Percentiles rank a stretch among this genome's conserved stretches.
Evolutionary conservation across 2,888 invertebrate species (phyloP).

Genomic region (Ptychoptera albimana): DNA sequence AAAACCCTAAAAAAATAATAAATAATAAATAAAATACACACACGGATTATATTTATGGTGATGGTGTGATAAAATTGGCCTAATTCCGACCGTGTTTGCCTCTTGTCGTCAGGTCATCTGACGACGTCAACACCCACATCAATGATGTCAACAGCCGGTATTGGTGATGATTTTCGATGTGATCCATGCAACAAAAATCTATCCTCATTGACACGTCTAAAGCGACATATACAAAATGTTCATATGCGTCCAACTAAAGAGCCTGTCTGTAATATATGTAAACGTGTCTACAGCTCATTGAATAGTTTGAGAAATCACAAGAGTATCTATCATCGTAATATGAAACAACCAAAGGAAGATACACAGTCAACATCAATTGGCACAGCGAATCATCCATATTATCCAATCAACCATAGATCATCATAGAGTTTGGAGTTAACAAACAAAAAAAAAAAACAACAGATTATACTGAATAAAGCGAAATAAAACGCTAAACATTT

Average conservation of each 20-base stretch:
- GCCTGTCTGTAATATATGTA: slow-evolving; percentile 84
- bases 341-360: slow-evolving; percentile 47
- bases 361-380: slow-evolving; percentile 9
- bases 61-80: slow-evolving; percentile 6
- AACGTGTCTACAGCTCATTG: slow-evolving; percentile 80
- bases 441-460: not conserved
- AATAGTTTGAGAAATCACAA: slow-evolving; percentile 84
- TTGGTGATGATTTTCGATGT: slow-evolving; percentile 73
- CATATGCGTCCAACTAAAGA: slow-evolving; percentile 81
- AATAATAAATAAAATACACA: slow-evolving; percentile 16
- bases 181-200: slow-evolving; percentile 85
- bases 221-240: slow-evolving; percentile 83
- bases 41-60: slow-evolving; percentile 3
- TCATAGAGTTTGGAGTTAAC: too few species aligned
- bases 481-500: not conserved
- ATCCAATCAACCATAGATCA: slow-evolving; percentile 25
- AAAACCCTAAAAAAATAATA: slow-evolving; percentile 12
- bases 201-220: slow-evolving; percentile 72
- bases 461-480: too few species aligned
- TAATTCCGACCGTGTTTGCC: slow-evolving; percentile 25
- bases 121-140: slow-evolving; percentile 28
- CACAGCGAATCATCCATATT: slow-evolving; percentile 17
- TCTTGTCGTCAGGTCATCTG: slow-evolving; percentile 34
- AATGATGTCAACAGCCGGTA: slow-evolving; percentile 11
- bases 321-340: slow-evolving; percentile 78